Conservation (phyloP, 2,113 vertebrate genomes). For the Leucopsar rothschildi region DNA sequence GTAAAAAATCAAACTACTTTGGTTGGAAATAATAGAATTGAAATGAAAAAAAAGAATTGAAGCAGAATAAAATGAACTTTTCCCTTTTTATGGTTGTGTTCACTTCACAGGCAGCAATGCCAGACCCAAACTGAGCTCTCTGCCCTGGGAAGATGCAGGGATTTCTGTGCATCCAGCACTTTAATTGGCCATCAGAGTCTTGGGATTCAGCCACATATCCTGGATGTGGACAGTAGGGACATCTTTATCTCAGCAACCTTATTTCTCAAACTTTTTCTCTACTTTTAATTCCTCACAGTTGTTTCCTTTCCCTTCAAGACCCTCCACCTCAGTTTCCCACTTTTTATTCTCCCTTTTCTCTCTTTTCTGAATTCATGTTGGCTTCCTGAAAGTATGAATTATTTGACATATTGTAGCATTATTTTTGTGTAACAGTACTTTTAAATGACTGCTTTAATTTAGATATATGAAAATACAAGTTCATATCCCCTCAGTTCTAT, state of each 20-base stretch:
- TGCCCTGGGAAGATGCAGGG: not conserved
- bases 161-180: not conserved
- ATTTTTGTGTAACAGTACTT: not conserved
- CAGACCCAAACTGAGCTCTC: not conserved
- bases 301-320: not conserved
- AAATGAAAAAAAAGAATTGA: not conserved
- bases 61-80: not conserved
- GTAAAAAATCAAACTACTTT: not conserved
- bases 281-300: not conserved
- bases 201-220: not conserved
- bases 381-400: not conserved
- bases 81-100: not conserved
- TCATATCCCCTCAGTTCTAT: not conserved
- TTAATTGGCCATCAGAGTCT: not conserved
- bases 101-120: not conserved
- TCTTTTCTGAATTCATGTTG: not conserved
- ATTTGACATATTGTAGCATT: not conserved
- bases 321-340: not conserved
- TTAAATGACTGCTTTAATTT: not conserved
- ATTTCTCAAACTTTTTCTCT: not conserved
- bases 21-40: not conserved
- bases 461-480: not conserved
- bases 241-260: not conserved
- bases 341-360: not conserved
- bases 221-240: not conserved